Percentiles rank a stretch among this genome's conserved stretches.
phyloP scores from a whole-genome alignment of 2,797 vertebrate genomes.

The Todus mexicanus region DNA sequence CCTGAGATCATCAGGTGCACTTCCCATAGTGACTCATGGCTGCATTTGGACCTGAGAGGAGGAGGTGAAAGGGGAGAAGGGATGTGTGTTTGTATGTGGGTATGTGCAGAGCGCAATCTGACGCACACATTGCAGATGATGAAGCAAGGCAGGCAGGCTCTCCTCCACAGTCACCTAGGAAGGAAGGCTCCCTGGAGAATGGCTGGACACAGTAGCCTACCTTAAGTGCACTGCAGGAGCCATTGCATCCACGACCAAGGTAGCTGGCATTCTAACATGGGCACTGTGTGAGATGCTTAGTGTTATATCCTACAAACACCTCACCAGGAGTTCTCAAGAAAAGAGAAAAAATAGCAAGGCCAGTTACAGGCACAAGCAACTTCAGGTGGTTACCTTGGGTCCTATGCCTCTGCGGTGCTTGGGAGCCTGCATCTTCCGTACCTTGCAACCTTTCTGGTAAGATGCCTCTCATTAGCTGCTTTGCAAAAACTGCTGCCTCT shows the following conservation, averaged over 20 bases:
- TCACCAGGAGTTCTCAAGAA: not conserved
- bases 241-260: not conserved
- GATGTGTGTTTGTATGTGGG: not conserved
- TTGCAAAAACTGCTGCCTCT: not conserved
- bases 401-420: not conserved
- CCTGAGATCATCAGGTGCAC: not conserved
- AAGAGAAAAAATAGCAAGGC: not conserved
- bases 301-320: not conserved
- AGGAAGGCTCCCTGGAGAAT: not conserved
- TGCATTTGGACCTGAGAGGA: not conserved
- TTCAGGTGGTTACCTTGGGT: not conserved
- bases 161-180: not conserved
- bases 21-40: not conserved
- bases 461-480: not conserved
- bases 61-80: slow-evolving; percentile 21
- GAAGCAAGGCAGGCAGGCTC: not conserved
- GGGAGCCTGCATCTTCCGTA: not conserved
- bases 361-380: not conserved
- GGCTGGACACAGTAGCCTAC: not conserved
- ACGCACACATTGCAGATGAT: not conserved
- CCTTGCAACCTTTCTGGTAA: not conserved
- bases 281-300: not conserved
- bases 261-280: not conserved
- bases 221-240: not conserved
- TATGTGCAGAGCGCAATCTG: accelerated